phyloP scores from a whole-genome alignment of 2,888 invertebrate species.

The Ornithoptera priamus region DNA sequence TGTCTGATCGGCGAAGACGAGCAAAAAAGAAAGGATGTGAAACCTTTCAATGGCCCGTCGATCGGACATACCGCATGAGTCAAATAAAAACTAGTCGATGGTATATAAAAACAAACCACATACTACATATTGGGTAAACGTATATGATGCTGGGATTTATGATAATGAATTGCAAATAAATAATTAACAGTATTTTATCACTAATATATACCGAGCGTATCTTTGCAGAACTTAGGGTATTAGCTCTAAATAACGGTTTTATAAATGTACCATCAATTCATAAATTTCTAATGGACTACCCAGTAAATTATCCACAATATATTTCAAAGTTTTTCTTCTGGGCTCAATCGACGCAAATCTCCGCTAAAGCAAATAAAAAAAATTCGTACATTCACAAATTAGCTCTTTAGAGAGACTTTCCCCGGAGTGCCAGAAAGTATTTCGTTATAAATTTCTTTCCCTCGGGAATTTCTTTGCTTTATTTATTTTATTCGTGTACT shows the following conservation, averaged over 20 bases:
- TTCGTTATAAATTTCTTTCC: slow-evolving; percentile 37
- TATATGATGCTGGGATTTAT: slow-evolving; percentile 46
- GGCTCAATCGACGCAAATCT: slow-evolving; percentile 42
- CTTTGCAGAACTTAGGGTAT: neutral
- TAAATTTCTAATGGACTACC: slow-evolving; percentile 2
- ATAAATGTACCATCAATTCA: neutral
- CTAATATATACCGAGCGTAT: neutral
- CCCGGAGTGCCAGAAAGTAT: slow-evolving; percentile 34
- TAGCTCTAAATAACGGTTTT: neutral
- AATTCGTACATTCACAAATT: slow-evolving; percentile 43
- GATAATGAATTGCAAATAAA: slow-evolving; percentile 41
- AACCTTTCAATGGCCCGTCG: slow-evolving; percentile 34
- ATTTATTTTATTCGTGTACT: slow-evolving; percentile 33
- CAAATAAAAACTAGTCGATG: slow-evolving; percentile 51
- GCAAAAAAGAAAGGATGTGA: slow-evolving; percentile 51
- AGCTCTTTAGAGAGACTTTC: slow-evolving; percentile 36
- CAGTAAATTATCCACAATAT: neutral
- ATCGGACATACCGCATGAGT: slow-evolving; percentile 50
- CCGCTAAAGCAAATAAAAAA: slow-evolving; percentile 45
- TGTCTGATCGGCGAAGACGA: slow-evolving; percentile 47
- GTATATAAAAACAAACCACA: slow-evolving; percentile 49
- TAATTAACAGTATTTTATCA: slow-evolving; percentile 5
- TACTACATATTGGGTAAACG: slow-evolving; percentile 47
- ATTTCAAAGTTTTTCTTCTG: slow-evolving; percentile 27
- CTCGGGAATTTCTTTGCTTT: slow-evolving; percentile 32